Percentiles rank a stretch among this genome's conserved stretches.
phyloP scores from a whole-genome alignment of 2,113 vertebrate genomes.

The Sylvilagus bachmani region DNA sequence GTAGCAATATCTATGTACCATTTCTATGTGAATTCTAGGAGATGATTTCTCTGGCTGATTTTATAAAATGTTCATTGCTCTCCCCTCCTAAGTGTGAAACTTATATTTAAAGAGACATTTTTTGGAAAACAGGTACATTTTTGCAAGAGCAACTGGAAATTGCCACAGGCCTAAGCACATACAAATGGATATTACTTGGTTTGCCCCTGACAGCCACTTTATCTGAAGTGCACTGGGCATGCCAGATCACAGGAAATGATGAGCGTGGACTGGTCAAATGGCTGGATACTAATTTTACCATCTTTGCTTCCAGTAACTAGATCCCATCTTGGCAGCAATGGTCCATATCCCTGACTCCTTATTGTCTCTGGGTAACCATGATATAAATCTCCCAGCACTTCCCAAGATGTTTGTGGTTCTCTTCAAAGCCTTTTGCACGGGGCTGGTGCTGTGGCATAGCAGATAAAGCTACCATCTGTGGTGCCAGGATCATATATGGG shows the following conservation, averaged over 20 bases:
- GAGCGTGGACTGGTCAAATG: neutral
- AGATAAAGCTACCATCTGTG: no score
- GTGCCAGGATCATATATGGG: no score
- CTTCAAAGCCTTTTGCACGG: neutral
- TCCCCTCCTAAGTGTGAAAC: neutral
- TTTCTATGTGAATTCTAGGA: slow-evolving; percentile 55
- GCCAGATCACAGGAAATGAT: neutral
- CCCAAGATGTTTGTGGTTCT: neutral
- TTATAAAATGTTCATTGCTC: slow-evolving; percentile 47
- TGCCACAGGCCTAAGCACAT: slow-evolving; percentile 81
- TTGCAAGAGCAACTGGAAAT: slow-evolving; percentile 82
- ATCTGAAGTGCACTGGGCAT: neutral
- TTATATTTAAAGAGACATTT: slow-evolving; percentile 75
- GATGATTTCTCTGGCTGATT: slow-evolving; percentile 65
- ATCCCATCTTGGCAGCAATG: neutral
- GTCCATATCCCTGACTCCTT: slow-evolving; percentile 44
- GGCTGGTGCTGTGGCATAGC: no score
- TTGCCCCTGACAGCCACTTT: slow-evolving; percentile 75
- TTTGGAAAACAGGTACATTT: slow-evolving; percentile 79
- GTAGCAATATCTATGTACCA: slow-evolving; percentile 17
- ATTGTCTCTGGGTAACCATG: neutral
- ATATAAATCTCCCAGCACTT: neutral
- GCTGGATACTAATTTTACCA: slow-evolving; percentile 57
- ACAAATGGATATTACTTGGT: slow-evolving; percentile 77
- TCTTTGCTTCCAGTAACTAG: neutral